Evolutionary conservation across 2,888 invertebrate species (phyloP), one percentile per base, ranked within the genome.

Genomic region (Galerucella pusilla): DNA sequence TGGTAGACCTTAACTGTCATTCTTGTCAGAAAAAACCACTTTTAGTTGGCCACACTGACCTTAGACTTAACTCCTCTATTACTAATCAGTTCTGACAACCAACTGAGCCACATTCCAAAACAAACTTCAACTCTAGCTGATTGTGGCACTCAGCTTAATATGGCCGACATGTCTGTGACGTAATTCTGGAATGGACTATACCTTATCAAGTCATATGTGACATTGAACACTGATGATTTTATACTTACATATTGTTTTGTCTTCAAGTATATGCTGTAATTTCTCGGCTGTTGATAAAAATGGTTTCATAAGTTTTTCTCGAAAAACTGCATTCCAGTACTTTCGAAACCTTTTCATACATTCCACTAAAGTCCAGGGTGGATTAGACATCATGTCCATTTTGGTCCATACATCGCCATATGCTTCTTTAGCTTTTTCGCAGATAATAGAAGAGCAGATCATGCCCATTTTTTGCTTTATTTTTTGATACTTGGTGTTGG

Each of bases 311-410:
- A 87, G 71, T 52, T 79, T 77, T 1, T 90, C 89, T 75, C 85
- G 87, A 87, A 92, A 92, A 12, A 92, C 90, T 0, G 91, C 89
- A 10, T 88, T 84, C 92, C 92, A 92, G 84, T 92, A 91, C 82
- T 90, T 90, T 71, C 90, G 87, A 79, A 92, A 85, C 78, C 81
- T 90, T 74, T 88, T 87, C 20, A 92, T 84, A 69, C 91, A 90
- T 70, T 90, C 90, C 4, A 81, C 75, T 57, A 92, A 82, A 5
- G 87, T 84, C 91, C 92, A 92, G 1, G 91, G 90, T 5, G 82
- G 75, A 66, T 89, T 64, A 9, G 76, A 85, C 71, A 90, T 87
- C 82, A 89, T 87, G 9, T 91, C 81, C 74, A 91, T 89, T 71
- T 88, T 89, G 66, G 88, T 86, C 90, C 91, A 91, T 0, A 88